Base-by-base conservation (phyloP, 2,113 vertebrate species). In the Pontoporia blainvillei region DNA sequence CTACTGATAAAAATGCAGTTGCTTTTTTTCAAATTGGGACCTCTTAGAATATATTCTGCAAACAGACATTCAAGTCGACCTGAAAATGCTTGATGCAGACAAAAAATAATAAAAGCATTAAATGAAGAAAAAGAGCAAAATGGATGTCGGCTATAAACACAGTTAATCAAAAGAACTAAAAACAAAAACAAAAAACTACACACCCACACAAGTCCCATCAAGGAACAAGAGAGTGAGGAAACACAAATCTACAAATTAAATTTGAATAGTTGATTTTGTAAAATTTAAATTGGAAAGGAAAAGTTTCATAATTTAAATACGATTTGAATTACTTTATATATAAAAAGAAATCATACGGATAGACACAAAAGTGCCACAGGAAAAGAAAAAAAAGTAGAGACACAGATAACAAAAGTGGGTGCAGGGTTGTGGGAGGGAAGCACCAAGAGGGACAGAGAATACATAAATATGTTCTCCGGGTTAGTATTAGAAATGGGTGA, bases 31-130 rank as follows among this genome's bases (percentile, higher is more conserved):
- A 5, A 41, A 54, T 64, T 49, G 57, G 9, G 52, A 61, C 14
- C 31, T 83, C 57, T 85, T 88, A 76, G 23, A 86, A 66, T 86
- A 66, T 83, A 79, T 69, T 12, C 31, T 92, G 57, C 86, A 96
- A 89, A 61, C 10, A 36, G 10, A 79, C 4, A 67, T 72, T 91
- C 5, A 85, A 61, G 29, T 89, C 29, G 90, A 90, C 27, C 27
- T 96, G 79, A 95, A 97, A 96, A 96, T 71, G 41, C 27, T 57
- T 83, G n/a, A 94, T 67, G 7, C 39, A 78, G 4, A 46, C 39
- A 49, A 96, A 92, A 89, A 18, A 23, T 44, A 97, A 86, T 94
- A 96, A 94, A 89, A 89, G 8, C 21, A 90, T 49, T 93, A 71
- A 59, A 62, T 25, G 31, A 49, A 86, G 71, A 67, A 75, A 92